A percentile compares a stretch with the other conserved stretches of the same genome.
phyloP scores from a whole-genome alignment of 2,888 invertebrate species.

The Serripes groenlandicus region DNA sequence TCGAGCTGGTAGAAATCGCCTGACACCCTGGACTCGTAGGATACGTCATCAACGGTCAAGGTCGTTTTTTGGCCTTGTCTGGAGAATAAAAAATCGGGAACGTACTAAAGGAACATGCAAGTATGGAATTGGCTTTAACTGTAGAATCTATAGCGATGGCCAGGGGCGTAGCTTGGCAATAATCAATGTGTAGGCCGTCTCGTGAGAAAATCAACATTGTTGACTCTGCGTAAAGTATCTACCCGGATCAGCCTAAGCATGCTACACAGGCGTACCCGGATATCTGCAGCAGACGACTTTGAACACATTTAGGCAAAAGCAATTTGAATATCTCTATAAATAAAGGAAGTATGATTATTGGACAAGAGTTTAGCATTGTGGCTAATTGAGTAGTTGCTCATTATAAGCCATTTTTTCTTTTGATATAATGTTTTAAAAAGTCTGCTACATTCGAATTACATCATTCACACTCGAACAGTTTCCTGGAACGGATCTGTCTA shows the following conservation, averaged over 20 bases:
- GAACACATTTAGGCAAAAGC: not conserved
- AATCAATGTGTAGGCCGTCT: too few relatives aligned
- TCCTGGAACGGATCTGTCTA: too few relatives aligned
- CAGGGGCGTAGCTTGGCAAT: too few relatives aligned
- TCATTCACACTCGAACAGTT: too few relatives aligned
- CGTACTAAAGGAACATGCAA: not conserved
- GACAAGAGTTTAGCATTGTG: not conserved
- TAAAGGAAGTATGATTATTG: not conserved
- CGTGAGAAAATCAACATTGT: too few relatives aligned
- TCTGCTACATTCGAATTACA: too few relatives aligned
- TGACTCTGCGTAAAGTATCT: too few relatives aligned
- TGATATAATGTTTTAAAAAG: too few relatives aligned
- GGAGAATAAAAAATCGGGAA: not conserved
- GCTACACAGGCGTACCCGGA: not conserved
- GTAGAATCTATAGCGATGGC: too few relatives aligned
- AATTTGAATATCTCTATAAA: not conserved
- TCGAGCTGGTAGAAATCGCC: slow-evolving; percentile 44
- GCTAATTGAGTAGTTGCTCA: not conserved
- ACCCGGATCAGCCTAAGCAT: too few relatives aligned
- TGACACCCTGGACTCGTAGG: slow-evolving; percentile 35
- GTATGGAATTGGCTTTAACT: not conserved
- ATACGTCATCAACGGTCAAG: slow-evolving; percentile 29
- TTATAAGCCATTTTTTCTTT: too few relatives aligned
- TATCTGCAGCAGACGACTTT: not conserved
- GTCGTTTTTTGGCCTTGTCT: slow-evolving; percentile 26